Base-by-base conservation (phyloP, 2,888 invertebrate genomes). In the Zelleria hepariella region DNA sequence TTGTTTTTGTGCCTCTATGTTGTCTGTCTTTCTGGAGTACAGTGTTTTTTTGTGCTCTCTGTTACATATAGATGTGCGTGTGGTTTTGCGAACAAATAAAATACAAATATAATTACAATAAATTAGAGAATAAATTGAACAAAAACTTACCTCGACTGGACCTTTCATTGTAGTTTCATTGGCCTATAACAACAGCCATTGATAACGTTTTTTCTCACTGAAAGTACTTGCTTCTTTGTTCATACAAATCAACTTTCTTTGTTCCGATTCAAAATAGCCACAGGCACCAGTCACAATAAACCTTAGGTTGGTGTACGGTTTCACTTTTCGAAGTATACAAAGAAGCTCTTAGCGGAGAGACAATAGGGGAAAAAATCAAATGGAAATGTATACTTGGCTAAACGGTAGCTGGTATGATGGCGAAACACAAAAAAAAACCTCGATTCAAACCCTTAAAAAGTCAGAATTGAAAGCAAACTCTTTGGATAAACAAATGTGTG, bases 111-210 rank as follows among this genome's bases (percentile, higher is more conserved):
- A 32, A 7, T 7, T 32, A 2, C 7, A 42, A 15, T 27, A 53
- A 52, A 52, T 21, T 1, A n/a, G 8, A 53, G 20, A 6, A 26
- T 18, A 54, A 1, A 54, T 26, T 10, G 6, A 15, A n/a, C n/a
- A 26, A 25, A 57, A 51, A 65, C 67, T 63, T 58, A 69, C 70
- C 65, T 68, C 67, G 61, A 63, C 64, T 5, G 64, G 60, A 56
- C 57, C 59, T 61, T 65, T 67, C 68, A 70, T 68, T 52, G 53
- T 65, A 24, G 49, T 49, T 15, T 42, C 32, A 42, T 15, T 15
- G 15, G 10, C 32, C 32, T 42, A 42, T 42, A 42, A 42, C 32
- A 42, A 42, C 15, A 15, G 1, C 32, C 32, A 2, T 5, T 5
- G 15, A 5, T 42, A 15, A 15, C 15, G 10, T 10, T 42, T 42